phyloP scores from a whole-genome alignment of 1,140 invertebrate species.

The Drosophila cardini region DNA sequence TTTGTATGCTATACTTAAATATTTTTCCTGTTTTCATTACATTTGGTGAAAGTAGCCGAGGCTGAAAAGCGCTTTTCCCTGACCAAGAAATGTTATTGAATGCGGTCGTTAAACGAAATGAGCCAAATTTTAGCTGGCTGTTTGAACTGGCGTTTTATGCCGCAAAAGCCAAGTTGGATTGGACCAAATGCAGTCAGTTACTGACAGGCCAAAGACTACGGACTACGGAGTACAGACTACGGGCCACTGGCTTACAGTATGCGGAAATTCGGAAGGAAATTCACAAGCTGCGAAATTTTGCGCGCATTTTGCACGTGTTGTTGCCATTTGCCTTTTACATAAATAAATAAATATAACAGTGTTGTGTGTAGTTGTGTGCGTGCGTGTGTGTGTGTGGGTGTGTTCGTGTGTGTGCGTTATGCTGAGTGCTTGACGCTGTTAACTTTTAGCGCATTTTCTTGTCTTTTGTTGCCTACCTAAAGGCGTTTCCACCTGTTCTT shows the following conservation, averaged over 20 bases:
- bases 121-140: conserved; percentile 13
- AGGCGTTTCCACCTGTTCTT: conserved; percentile 2
- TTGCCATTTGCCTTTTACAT: conserved; percentile 58
- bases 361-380: conserved; percentile 8
- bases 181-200: conserved; percentile 32
- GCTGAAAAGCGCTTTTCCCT: conserved; percentile 15
- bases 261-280: conserved; percentile 20
- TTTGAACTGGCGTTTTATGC: neutral
- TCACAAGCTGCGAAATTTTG: conserved; percentile 48
- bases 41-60: neutral
- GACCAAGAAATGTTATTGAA: conserved; percentile 65
- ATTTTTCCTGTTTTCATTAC: conserved; percentile 25
- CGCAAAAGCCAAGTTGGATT: neutral
- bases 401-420: conserved; percentile 18
- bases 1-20: conserved; percentile 33
- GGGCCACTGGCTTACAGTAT: neutral
- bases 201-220: conserved; percentile 1
- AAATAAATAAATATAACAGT: conserved; percentile 69
- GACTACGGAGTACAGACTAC: too few species aligned
- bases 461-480: conserved; percentile 59
- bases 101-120: conserved; percentile 45
- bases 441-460: conserved; percentile 55
- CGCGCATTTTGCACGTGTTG: conserved; percentile 63
- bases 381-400: conserved; percentile 17
- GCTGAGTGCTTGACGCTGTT: conserved; percentile 54